Conservation (phyloP, 2,113 vertebrate species). For the Ochotona princeps region DNA sequence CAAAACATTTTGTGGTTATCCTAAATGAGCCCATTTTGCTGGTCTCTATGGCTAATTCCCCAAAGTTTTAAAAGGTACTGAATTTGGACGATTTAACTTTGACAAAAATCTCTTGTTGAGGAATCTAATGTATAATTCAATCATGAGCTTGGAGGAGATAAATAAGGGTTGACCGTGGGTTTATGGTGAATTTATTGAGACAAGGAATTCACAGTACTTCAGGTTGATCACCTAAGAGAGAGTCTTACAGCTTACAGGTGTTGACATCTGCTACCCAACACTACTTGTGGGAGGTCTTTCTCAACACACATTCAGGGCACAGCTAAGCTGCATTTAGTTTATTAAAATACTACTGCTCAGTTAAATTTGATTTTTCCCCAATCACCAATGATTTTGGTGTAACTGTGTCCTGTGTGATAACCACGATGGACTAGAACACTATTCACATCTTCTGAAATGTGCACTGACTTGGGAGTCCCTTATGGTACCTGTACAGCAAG, state of each 20-base stretch:
- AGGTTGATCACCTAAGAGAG: not conserved
- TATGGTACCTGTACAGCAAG: not conserved
- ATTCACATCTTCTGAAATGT: slow-evolving; percentile 33
- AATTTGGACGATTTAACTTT: not conserved
- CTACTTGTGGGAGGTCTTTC: not conserved
- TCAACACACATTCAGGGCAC: not conserved
- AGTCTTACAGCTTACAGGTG: not conserved
- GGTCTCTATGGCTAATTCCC: not conserved
- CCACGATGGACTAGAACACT: not conserved
- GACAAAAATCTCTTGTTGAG: not conserved
- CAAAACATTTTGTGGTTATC: not conserved
- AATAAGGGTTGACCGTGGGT: not conserved
- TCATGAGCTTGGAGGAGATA: not conserved
- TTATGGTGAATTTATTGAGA: not conserved
- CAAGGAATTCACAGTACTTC: not conserved
- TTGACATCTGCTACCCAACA: not conserved
- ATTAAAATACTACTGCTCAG: not conserved
- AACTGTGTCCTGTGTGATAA: not conserved
- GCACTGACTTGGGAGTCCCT: not conserved
- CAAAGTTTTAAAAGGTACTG: not conserved
- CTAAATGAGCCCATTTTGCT: not conserved
- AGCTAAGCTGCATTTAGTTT: not conserved
- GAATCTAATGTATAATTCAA: not conserved
- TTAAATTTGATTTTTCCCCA: not conserved
- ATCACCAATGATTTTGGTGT: not conserved